Conservation (phyloP, 2,113 vertebrate genomes). For the Vidua chalybeata region DNA sequence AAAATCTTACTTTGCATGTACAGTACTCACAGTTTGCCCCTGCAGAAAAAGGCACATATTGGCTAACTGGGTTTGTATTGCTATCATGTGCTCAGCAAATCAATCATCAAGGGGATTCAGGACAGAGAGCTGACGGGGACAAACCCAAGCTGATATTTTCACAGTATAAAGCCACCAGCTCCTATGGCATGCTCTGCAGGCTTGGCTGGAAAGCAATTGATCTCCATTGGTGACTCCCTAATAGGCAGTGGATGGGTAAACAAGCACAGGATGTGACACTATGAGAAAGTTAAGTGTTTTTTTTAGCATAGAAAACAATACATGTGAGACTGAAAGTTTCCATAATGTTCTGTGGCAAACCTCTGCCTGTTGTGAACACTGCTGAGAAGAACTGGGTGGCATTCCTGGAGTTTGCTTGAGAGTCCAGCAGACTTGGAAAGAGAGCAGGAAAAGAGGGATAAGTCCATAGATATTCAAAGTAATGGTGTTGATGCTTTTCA, state of each 20-base stretch:
- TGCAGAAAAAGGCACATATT: not conserved
- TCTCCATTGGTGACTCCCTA: not conserved
- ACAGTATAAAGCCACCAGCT: not conserved
- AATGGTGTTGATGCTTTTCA: not conserved
- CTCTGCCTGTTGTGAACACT: not conserved
- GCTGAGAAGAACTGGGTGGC: not conserved
- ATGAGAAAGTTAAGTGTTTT: not conserved
- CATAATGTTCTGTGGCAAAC: rapidly evolving
- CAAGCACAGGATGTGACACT: not conserved
- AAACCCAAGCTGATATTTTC: not conserved
- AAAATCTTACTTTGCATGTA: not conserved
- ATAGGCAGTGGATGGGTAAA: not conserved
- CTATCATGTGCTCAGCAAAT: not conserved
- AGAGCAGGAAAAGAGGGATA: not conserved
- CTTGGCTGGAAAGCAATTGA: not conserved
- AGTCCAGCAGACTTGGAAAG: not conserved
- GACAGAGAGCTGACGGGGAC: not conserved
- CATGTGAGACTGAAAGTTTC: not conserved
- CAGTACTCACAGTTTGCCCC: not conserved
- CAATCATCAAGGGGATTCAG: not conserved
- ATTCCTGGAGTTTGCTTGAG: not conserved
- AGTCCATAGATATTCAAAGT: not conserved
- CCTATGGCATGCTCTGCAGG: not conserved
- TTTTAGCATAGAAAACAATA: not conserved
- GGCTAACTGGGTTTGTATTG: not conserved